Evolutionary conservation across 2,113 vertebrate species (phyloP), one percentile per base, ranked within the genome.

Genomic region (Nesoenas mayeri): DNA sequence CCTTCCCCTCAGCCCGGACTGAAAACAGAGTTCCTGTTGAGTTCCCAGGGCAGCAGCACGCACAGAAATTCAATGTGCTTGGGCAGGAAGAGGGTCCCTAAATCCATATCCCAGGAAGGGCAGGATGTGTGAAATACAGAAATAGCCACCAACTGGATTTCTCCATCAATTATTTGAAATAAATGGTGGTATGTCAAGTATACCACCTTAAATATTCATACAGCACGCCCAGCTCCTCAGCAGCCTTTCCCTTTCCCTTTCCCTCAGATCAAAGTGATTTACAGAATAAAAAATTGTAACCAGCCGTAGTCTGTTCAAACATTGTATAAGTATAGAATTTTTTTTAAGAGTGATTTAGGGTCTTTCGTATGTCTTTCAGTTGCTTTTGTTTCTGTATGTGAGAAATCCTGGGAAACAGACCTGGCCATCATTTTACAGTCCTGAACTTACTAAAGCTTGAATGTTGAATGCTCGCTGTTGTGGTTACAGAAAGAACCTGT

Each of bases 401-500:
- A 72, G 54, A 51, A 61, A 51, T 54, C 7, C 18, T 32, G 29
- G 24, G 34, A 56, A 62, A 40, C 6, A 78, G 78, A 25, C 10
- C 4, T 38, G 32, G 19, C 32, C 44, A 34, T 70, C 29, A 12
- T 78, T 47, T 75, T 48, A 32, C 21, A 78, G 71, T 28, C 38
- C 44, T 73, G 26, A 67, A 32, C 14, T 47, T 64, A 14, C 38
- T 44, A 7, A 65, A 67, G 36, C 31, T 25, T 36, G 13, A 47
- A n/a, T 40, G 38, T 12, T 73, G 34, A 87, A 61, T 31, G 26
- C 28, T n/a, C 36, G 36, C 60, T 42, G 31, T 57, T 79, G 71
- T 26, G 61, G 94, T 94, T 50, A 80, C 92, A 95, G 94, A 54
- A 71, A 92, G 95, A 90, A 92, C 85, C 91, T 12, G 38, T 24